phyloP scores from a whole-genome alignment of 2,797 vertebrate genomes.

The Aplochiton taeniatus region DNA sequence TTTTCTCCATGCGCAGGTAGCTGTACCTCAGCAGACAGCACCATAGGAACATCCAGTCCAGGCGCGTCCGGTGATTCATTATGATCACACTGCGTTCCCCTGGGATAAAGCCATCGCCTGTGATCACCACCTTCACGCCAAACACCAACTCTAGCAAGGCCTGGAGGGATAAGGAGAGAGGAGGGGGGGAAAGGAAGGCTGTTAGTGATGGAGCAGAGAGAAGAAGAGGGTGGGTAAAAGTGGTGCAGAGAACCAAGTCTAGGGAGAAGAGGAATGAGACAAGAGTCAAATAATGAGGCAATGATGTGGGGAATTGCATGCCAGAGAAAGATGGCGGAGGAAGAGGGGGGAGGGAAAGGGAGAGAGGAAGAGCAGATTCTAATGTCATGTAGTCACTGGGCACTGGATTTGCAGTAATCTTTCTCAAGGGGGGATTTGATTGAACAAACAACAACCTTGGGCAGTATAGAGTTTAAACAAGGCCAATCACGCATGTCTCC shows the following conservation, averaged over 20 bases:
- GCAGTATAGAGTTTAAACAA: no score
- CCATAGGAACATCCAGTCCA: conserved; percentile 99
- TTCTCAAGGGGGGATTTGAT: conserved; percentile 18
- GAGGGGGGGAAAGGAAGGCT: background rate
- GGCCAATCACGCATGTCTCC: no score
- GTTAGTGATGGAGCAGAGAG: background rate
- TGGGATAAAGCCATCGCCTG: conserved; percentile 94
- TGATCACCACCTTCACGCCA: conserved; percentile 94
- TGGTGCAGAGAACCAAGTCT: background rate
- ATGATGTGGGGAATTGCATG: conserved; percentile 7
- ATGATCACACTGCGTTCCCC: conserved; percentile 97
- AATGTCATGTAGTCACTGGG: conserved; percentile 15
- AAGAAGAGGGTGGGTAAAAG: background rate
- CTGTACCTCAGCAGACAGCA: conserved; percentile 95
- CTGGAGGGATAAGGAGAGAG: conserved; percentile 57
- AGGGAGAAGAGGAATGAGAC: background rate
- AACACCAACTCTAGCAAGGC: conserved; percentile 94
- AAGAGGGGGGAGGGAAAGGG: conserved; percentile 10
- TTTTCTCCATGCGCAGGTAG: conserved; percentile 96
- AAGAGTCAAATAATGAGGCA: conserved; percentile 1
- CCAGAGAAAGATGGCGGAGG: conserved; percentile 19
- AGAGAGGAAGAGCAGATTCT: conserved; percentile 27
- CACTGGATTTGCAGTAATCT: conserved; percentile 29
- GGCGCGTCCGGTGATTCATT: conserved; percentile 97
- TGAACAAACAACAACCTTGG: conserved; percentile 19